phyloP scores from a whole-genome alignment of 2,888 invertebrate species.

The Nomada flava region DNA sequence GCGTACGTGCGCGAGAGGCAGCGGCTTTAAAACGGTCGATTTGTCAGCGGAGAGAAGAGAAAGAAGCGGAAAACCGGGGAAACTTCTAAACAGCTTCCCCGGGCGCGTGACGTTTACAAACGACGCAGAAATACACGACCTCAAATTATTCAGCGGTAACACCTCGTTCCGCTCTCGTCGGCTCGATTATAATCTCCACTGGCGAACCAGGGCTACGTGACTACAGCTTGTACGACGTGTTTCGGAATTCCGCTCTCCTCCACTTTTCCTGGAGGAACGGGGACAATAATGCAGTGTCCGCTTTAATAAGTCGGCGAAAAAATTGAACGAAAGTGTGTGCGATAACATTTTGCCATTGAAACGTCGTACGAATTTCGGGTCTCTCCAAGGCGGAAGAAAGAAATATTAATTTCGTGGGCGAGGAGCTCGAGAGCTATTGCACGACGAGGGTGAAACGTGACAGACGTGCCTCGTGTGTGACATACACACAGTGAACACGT shows the following conservation, averaged over 20 bases:
- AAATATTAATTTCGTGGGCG: no score
- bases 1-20: slow-evolving; percentile 46
- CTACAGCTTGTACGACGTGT: slow-evolving; percentile 34
- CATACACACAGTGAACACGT: slow-evolving; percentile 6
- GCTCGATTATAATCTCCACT: slow-evolving; percentile 63
- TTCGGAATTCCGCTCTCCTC: slow-evolving; percentile 22
- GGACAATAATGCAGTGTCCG: no score
- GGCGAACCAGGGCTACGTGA: not conserved
- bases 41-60: slow-evolving; percentile 58
- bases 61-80: slow-evolving; percentile 58
- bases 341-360: not conserved
- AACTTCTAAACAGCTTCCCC: slow-evolving; percentile 63
- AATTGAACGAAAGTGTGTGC: no score
- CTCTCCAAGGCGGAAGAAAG: no score
- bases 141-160: slow-evolving; percentile 66
- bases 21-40: slow-evolving; percentile 64
- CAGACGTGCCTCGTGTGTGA: slow-evolving; percentile 1
- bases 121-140: slow-evolving; percentile 61
- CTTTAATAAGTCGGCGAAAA: no score
- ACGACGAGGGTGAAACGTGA: slow-evolving; percentile 4
- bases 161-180: slow-evolving; percentile 53
- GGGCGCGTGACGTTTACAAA: slow-evolving; percentile 65
- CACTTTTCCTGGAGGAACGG: no score
- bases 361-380: not conserved
- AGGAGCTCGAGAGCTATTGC: no score